These are phyloP conservation scores for Watsonalla binaria DNA, from an alignment of 2,888 invertebrate species.

Conservation along the genomic window DNA sequence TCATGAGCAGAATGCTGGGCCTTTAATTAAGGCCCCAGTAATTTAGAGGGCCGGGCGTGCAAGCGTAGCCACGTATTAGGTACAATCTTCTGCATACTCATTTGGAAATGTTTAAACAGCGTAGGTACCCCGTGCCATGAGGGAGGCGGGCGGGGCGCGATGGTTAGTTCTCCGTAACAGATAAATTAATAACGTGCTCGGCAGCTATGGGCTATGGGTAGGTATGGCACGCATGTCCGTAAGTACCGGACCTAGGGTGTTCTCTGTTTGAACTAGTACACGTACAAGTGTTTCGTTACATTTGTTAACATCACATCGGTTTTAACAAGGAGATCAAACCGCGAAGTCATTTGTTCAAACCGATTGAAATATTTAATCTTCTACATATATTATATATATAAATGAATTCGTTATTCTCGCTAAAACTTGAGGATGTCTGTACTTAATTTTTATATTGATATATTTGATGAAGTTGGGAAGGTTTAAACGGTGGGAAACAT, in stretches of 20 bases:
- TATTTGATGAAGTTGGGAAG: too few species aligned
- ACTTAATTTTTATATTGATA: too few species aligned
- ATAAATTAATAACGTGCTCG: conserved; percentile 73
- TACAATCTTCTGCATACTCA: conserved; percentile 74
- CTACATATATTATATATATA: too few species aligned
- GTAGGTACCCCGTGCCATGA: conserved; percentile 27
- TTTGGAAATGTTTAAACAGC: conserved; percentile 76
- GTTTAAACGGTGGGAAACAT: too few species aligned
- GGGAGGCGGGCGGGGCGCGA: conserved; percentile 45
- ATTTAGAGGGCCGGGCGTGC: conserved; percentile 65
- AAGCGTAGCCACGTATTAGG: conserved; percentile 64
- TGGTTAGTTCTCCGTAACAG: conserved; percentile 75
- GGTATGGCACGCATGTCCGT: conserved; percentile 66
- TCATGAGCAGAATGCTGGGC: conserved; percentile 74
- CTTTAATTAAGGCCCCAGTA: conserved; percentile 76
- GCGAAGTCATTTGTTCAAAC: too few species aligned
- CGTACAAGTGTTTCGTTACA: neutral
- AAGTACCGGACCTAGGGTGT: conserved; percentile 45
- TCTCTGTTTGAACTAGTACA: conserved; percentile 14
- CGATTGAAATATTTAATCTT: too few species aligned
- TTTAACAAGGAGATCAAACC: too few species aligned
- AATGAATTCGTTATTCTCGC: too few species aligned
- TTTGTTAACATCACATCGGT: neutral
- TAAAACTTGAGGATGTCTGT: too few species aligned
- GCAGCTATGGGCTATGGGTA: conserved; percentile 30